Base-by-base conservation (phyloP, 2,113 vertebrate species). In the Pica pica region DNA sequence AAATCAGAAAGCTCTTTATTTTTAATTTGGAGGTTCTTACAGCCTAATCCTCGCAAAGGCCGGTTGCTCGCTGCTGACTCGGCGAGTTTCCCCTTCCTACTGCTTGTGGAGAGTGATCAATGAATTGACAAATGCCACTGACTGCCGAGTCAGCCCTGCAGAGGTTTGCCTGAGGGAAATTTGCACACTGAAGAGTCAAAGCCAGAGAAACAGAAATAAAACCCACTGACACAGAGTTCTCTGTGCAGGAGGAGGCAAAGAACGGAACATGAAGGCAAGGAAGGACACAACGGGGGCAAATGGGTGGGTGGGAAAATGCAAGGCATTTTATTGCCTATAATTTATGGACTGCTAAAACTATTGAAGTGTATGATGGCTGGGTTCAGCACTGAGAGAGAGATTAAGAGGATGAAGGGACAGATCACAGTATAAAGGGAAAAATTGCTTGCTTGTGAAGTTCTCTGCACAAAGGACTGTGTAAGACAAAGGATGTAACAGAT, bases 111-210 rank as follows among this genome's bases (percentile, higher is more conserved):
- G 69, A 65, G 78, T 19, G 80, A 97, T 96, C 97, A 95, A 97
- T 96, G 90, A 82, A 97, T 91, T 96, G 96, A 97, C 83, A 95
- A 95, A 96, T 86, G 94, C 79, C 93, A 95, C 93, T 78, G 76
- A 92, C 86, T 88, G 95, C 96, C 3, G 60, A 94, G 81, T 97
- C 96, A 97, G 96, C 96, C 84, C 94, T 93, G 83, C 67, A 16
- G 95, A 88, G 83, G 53, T 46, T 84, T 93, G 73, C 75, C 85
- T 79, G 16, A 28, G 60, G 64, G 76, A 90, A 94, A 94, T 96
- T 37, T 76, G 83, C 75, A 67, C 56, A 26, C 42, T 27, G 85
- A 97, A 87, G 81, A 95, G 46, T 67, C 86, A 91, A 81, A 90
- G 77, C 31, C 15, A 1, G 73, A 87, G 92, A 94, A 93, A 37